Conservation (phyloP, 2,888 invertebrate species). For the Leucozona laternaria region DNA sequence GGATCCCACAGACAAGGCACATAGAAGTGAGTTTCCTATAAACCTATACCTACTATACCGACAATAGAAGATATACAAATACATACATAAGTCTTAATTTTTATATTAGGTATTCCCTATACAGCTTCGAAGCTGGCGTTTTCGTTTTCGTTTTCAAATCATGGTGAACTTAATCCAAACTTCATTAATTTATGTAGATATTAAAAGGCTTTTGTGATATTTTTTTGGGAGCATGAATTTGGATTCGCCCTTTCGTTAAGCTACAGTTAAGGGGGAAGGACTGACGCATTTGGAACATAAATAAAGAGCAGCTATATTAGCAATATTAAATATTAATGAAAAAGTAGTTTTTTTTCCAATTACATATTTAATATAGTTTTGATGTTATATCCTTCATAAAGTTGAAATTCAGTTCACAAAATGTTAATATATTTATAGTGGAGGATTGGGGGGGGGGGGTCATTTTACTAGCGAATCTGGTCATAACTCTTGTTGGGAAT, state of each 20-base stretch:
- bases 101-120: constrained; percentile 7
- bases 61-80: background rate
- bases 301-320: background rate
- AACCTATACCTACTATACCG: too few species aligned
- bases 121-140: background rate
- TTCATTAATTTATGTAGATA: constrained; percentile 32
- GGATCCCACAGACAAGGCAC: constrained; percentile 93
- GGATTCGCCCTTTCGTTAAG: background rate
- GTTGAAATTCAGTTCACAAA: too few species aligned
- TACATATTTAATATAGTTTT: background rate
- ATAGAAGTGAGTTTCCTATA: constrained; percentile 89
- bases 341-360: background rate
- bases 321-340: background rate
- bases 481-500: too few species aligned
- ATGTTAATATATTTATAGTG: too few species aligned
- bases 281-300: background rate
- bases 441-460: too few species aligned
- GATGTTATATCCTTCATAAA: background rate
- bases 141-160: background rate
- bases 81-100: constrained; percentile 3
- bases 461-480: too few species aligned
- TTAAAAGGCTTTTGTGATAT: constrained; percentile 12
- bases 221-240: background rate
- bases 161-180: constrained; percentile 29
- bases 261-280: background rate